Conservation (phyloP, 30 jellyfish, hydroid and myxozoan genomes). For the Thelohanellus kitauei region DNA sequence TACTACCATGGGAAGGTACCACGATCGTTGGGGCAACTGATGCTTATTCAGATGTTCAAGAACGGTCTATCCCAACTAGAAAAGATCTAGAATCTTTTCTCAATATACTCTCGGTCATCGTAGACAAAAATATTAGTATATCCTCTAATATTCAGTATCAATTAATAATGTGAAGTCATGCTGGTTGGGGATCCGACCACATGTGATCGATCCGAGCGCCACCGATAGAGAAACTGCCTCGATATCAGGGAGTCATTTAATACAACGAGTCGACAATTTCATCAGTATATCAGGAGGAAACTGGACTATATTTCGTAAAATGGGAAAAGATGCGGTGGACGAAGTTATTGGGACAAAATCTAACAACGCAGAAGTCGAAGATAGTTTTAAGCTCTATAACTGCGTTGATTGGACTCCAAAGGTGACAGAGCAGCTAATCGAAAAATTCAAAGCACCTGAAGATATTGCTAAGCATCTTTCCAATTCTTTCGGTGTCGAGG, state of each 20-base stretch:
- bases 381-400: conserved; percentile 38
- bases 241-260: conserved; percentile 49
- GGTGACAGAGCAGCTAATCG: too few species aligned
- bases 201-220: conserved; percentile 43
- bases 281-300: conserved; percentile 87
- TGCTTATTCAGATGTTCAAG: conserved; percentile 27
- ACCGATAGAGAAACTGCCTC: conserved; percentile 47
- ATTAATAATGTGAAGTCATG: conserved; percentile 51
- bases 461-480: conserved; percentile 73
- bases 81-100: conserved; percentile 38
- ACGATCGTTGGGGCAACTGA: conserved; percentile 96
- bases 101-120: conserved; percentile 11
- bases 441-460: too few species aligned
- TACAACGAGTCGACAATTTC: conserved; percentile 22
- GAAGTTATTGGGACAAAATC: conserved; percentile 9
- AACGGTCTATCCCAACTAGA: conserved; percentile 35
- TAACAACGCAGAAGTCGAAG: too few species aligned
- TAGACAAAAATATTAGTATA: background rate
- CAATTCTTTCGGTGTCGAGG: conserved; percentile 31
- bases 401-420: conserved; percentile 74
- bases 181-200: conserved; percentile 97
- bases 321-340: conserved; percentile 75
- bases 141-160: too few species aligned
- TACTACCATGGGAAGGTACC: conserved; percentile 95
- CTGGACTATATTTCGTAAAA: conserved; percentile 92